Percentiles rank a stretch among this genome's conserved stretches.
These are phyloP conservation scores for Limanda limanda DNA, from an alignment of 2,113 vertebrate genomes.

Conservation along the genomic window DNA sequence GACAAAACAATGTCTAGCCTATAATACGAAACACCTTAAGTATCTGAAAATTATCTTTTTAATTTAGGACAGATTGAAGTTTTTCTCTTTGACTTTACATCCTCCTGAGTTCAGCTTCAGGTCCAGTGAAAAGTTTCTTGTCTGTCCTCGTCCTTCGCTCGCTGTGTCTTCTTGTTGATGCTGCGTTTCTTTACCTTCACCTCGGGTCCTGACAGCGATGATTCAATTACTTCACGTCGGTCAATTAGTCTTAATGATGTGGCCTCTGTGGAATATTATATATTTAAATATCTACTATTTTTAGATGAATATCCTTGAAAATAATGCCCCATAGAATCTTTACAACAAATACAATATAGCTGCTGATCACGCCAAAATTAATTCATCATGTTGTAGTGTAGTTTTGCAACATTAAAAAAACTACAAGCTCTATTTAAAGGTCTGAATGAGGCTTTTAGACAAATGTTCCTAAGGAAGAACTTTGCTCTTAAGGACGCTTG, in stretches of 20 bases:
- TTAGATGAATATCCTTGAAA: too few species aligned
- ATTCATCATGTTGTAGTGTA: neutral
- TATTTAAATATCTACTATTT: neutral
- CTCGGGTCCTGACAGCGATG: neutral
- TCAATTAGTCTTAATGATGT: slow-evolving; percentile 3
- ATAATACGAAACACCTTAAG: too few species aligned
- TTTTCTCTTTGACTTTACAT: too few species aligned
- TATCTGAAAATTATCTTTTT: too few species aligned
- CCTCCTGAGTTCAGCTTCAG: too few species aligned
- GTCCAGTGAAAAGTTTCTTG: too few species aligned
- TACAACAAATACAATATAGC: too few species aligned
- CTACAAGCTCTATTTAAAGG: neutral
- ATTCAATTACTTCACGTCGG: neutral
- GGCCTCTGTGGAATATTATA: accelerated
- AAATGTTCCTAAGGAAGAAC: neutral
- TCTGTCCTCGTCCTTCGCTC: too few species aligned
- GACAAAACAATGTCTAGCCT: too few species aligned
- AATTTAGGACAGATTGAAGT: too few species aligned
- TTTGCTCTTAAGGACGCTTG: accelerated
- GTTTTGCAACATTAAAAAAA: neutral
- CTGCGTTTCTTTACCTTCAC: slow-evolving; percentile 21
- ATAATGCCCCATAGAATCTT: too few species aligned
- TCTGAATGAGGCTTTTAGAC: neutral
- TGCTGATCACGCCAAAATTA: too few species aligned
- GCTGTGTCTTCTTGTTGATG: neutral